Base-by-base conservation (phyloP, 1,140 invertebrate species). In the Anthonomus grandis region DNA sequence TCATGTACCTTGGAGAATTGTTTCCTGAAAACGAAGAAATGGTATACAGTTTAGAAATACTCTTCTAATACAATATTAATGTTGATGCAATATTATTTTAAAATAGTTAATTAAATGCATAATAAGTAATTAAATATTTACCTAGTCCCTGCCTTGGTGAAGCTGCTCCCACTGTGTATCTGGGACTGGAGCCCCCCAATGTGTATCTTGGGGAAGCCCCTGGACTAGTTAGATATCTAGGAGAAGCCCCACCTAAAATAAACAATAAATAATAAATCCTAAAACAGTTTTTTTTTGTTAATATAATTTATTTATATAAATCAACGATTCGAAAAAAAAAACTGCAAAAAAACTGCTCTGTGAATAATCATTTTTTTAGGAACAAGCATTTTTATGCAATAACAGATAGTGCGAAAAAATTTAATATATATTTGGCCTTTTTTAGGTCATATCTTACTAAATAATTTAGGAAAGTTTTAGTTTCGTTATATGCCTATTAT, bases 101-200 rank as follows among this genome's bases (percentile, higher is more conserved):
- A 34, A n/a, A n/a, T n/a, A n/a, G n/a, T n/a, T n/a, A n/a, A n/a
- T n/a, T 41, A 10, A 41, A 10, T 41, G 12, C 18, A 10, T 45
- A 18, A 45, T 22, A 45, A 45, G n/a, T 48, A 13, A 8, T 22
- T 3, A 48, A 27, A 9, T 15, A 24, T 12, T 75, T 76, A 9
- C 79, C 78, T 47, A 81, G 69, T 56, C 75, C 74, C 63, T 80
- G 77, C 18, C 78, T 73, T 19, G 78, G 76, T 6, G 72, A 72
- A 9, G 68, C 67, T 50, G 65, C 71, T 36, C 78, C 77, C 6
- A 79, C 75, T 5, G 78, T 79, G 62, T 79, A 77, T 19, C 75
- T 63, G 19, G 79, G 76, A 37, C 79, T 79, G 5, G 77, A 70
- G 38, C 72, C 71, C 3, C 78, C 76, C 51, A 79, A 69, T 48